Evolutionary conservation across 92 coral and sea anemone genomes (phyloP), one percentile per base, ranked within the genome.

Genomic region (Heliopora coerulea): DNA sequence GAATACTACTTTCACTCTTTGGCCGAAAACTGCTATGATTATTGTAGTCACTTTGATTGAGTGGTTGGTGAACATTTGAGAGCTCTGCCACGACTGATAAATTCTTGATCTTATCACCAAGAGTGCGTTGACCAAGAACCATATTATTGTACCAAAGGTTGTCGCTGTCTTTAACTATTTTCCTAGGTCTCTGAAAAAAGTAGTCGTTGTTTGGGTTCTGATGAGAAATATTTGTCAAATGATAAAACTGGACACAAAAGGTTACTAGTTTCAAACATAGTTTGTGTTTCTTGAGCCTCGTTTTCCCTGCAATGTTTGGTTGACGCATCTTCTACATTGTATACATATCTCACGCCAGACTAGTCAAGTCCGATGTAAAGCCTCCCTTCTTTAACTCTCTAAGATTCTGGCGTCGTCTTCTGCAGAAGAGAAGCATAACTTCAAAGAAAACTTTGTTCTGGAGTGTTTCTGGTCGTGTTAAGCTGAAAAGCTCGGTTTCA

Each of bases 391-490:
- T 78, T 17, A 83, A 28, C 30, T 86, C 63, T 63, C 84, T 63
- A 14, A 86, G 27, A 64, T 61, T 86, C 40, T 82, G 74, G 29
- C 85, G 69, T 26, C 88, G 88, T 61, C 86, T 61, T 24, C 84
- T 61, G 52, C 82, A 81, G 67, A 87, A 87, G 80, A 80, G n/a
- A 26, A 87, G 54, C 88, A 87, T 75, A 9, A 80, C 32, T 46
- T 83, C 88, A 40, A 87, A 83, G 78, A 87, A 80, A 29, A 87
- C 81, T 48, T 83, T 83, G 68, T 86, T 83, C 52, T 83, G 84
- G 23, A 83, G 81, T 40, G 83, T 83, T 24, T 49, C 79, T 13
- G 83, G 91, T 18, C 42, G 50, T 24, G 50, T 32, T 34, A 62
- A 35, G 57, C 50, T 63, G 77, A 80, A 83, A n/a, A 72, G 60